Evolutionary conservation across 2,888 invertebrate species (phyloP).

Genomic region (Cantharis lateralis): DNA sequence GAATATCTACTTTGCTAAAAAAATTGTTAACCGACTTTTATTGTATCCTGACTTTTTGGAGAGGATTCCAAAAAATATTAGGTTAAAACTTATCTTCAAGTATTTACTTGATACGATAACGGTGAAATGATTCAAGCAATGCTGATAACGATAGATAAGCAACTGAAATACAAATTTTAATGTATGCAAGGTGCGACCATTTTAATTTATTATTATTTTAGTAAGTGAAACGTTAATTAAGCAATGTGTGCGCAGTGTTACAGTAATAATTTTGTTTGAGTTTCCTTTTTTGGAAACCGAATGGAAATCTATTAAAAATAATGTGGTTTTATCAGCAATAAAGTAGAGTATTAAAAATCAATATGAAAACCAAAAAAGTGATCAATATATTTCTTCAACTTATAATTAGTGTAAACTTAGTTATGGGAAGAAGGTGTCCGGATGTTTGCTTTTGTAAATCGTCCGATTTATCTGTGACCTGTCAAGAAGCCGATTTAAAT

Average conservation of each 20-base stretch:
- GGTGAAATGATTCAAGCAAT: neutral
- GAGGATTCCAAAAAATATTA: neutral
- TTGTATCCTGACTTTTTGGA: neutral
- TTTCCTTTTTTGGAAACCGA: neutral
- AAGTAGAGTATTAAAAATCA: neutral
- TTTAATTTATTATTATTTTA: neutral
- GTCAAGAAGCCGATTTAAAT: neutral
- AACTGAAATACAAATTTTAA: neutral
- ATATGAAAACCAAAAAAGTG: neutral
- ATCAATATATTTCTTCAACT: neutral
- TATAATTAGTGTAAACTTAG: neutral
- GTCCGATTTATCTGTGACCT: neutral
- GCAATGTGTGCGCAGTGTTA: neutral
- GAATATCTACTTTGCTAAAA: neutral
- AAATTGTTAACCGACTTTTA: neutral
- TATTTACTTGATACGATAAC: neutral
- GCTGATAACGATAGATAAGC: slow-evolving; percentile 1
- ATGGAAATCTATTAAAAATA: neutral
- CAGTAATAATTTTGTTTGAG: neutral
- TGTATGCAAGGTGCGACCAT: neutral
- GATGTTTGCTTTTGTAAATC: neutral
- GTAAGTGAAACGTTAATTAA: neutral
- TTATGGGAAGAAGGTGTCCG: neutral
- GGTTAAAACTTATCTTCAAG: neutral
- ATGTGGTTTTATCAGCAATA: neutral